Conservation (phyloP, 1,140 invertebrate genomes). For the Drosophila chauvacae region DNA sequence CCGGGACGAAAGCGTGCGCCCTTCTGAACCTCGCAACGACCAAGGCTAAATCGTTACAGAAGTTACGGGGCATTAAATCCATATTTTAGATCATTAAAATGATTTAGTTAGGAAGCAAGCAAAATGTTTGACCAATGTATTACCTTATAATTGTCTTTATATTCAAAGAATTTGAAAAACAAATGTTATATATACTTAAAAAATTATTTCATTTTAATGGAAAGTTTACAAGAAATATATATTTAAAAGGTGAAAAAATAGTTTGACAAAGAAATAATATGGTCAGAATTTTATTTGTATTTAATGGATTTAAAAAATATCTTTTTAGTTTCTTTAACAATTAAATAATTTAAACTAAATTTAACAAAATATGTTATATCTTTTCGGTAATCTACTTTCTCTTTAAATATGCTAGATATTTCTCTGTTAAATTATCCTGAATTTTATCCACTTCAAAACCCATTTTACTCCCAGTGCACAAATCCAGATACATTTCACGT, state of each 20-base stretch:
- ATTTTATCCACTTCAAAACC: not conserved
- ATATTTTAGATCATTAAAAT: not conserved
- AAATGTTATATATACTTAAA: too few relatives aligned
- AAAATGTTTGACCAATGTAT: not conserved
- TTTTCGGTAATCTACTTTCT: too few relatives aligned
- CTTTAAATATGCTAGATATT: not conserved
- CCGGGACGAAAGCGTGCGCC: too few relatives aligned
- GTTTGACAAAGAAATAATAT: too few relatives aligned
- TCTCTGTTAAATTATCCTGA: not conserved
- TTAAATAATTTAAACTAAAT: too few relatives aligned
- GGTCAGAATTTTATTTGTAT: too few relatives aligned
- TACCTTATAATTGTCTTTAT: not conserved
- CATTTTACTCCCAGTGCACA: not conserved
- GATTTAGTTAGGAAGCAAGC: not conserved
- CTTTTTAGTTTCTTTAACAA: too few relatives aligned
- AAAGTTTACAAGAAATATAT: not conserved
- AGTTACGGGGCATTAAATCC: not conserved
- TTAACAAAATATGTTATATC: too few relatives aligned
- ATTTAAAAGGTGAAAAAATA: too few relatives aligned
- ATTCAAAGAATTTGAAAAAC: not conserved
- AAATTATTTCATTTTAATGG: not conserved
- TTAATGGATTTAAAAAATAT: too few relatives aligned
- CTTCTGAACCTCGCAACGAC: too few relatives aligned
- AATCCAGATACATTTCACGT: conserved; percentile 17
- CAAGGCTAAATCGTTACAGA: too few relatives aligned